Evolutionary conservation across 2,888 invertebrate genomes (phyloP), one percentile per base, ranked within the genome.

Genomic region (Rhogogaster chlorosoma): DNA sequence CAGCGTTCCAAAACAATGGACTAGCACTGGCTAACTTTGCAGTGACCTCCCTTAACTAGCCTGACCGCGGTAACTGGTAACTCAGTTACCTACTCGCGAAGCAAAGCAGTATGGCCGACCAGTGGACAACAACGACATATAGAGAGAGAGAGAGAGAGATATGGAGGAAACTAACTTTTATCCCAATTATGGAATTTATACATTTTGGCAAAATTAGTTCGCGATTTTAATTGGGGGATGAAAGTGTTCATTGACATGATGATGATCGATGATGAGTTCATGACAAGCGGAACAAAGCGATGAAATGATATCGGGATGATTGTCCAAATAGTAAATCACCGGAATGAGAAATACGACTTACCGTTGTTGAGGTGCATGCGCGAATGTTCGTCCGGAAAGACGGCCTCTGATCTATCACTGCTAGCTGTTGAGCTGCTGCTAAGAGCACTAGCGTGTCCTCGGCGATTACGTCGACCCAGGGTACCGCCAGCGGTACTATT

Each of bases 381-480:
- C n/a, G 91, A 87, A 87, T 91, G 91, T 80, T 92, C 91, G 84
- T 92, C 91, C 67, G 91, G 90, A 88, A 90, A 91, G 83, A 90
- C 90, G 75, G 88, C 90, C 86, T 91, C 91, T 9, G 91, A 91
- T 84, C 91, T 89, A 86, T 91, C 91, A 86, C 91, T 91, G 87
- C 91, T 91, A 49, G 95, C 89, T 93, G 95, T 87, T 93, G 95
- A 87, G 94, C 92, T 90, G 85, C 91, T 89, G 88, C 95, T 89
- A 94, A 95, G 83, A 94, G 95, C 86, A 94, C 94, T 86, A 94
- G 94, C 84, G 94, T 95, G 70, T 95, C 95, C 90, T 94, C 95
- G 85, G 93, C 95, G 88, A 94, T 93, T 89, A 94, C 95, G 84
- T 94, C 95, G 88, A 94, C 94, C 88, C 93, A 95, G 84, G 93